Evolutionary conservation across 2,113 vertebrate species (phyloP).

Genomic region (Alces alces): DNA sequence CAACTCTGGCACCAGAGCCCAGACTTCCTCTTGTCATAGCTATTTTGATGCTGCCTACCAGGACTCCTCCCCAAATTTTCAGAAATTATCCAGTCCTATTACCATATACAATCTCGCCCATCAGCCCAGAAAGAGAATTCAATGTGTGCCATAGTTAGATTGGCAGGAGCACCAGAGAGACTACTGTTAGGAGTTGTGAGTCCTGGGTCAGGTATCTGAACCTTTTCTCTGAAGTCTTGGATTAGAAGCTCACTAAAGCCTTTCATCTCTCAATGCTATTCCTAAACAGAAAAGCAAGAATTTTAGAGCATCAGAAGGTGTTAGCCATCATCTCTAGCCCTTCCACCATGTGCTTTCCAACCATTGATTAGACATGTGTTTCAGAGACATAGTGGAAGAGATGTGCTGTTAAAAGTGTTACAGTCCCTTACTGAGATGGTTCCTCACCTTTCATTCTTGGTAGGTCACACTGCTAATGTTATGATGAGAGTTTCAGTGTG

Average conservation of each 20-base stretch:
- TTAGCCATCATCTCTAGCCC: not conserved
- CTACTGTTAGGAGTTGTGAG: not conserved
- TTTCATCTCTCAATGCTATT: not conserved
- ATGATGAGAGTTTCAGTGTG: not conserved
- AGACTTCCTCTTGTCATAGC: not conserved
- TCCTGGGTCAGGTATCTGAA: not conserved
- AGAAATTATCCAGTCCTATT: not conserved
- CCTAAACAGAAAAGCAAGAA: not conserved
- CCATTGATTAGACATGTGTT: not conserved
- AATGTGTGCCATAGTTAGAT: not conserved
- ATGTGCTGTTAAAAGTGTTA: not conserved
- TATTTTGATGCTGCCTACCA: not conserved
- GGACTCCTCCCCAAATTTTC: not conserved
- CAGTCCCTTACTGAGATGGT: not conserved
- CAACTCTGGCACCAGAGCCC: not conserved
- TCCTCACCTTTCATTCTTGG: not conserved
- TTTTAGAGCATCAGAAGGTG: not conserved
- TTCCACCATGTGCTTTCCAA: not conserved
- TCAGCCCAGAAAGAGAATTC: not conserved
- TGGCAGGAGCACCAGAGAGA: not conserved
- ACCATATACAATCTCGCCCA: not conserved
- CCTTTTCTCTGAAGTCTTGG: not conserved
- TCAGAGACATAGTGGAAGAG: not conserved
- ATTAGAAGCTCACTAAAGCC: not conserved
- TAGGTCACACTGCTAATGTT: not conserved